Evolutionary conservation across 2,888 invertebrate species (phyloP), one percentile per base, ranked within the genome.

Genomic region (Microplitis manilae): DNA sequence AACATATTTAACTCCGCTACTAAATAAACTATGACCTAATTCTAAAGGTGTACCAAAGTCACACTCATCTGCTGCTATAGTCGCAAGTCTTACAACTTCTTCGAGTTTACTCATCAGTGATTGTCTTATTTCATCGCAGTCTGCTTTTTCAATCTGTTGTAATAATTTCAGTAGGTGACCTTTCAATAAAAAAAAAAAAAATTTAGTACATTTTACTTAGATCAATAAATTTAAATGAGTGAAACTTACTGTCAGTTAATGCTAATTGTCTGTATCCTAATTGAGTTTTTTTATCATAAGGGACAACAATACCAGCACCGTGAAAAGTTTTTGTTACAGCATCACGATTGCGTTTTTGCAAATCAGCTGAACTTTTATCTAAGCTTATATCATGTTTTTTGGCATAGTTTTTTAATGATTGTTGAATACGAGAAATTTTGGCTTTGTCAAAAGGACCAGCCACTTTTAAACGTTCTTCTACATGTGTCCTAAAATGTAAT

Each of bases 11-110:
- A 93, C 89, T 0, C 96, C 96, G 77, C 94, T 95, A 79, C 94
- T 94, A 87, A 98, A 96, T 69, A 98, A 90, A 89, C 96, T 94
- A 82, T 97, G 93, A 0, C 97, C 98, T 60, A 96, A 91, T 89
- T 98, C 98, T 1, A 98, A 90, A 0, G 97, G 95, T 74, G 97
- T 97, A 0, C 98, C 98, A 90, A 97, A 98, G 89, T 98, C 98
- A 87, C 96, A 95, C 89, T 99, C 98, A 87, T 98, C 98, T 76
- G 96, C 94, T 0, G 98, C 98, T 88, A 97, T 96, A 88, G 94
- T 95, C 6, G 96, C 94, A 76, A 94, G 94, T 4, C 95, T 96
- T 79, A 97, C 93, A 1, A 97, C 91, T 76, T 96, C 95, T 84
- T 97, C 96, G 4, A 98, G 87, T 40, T 94, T 93, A 30, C 94